Percentiles rank a stretch among this genome's conserved stretches.
Conservation (phyloP, 1,140 invertebrate species). For the Ostrea edulis region DNA sequence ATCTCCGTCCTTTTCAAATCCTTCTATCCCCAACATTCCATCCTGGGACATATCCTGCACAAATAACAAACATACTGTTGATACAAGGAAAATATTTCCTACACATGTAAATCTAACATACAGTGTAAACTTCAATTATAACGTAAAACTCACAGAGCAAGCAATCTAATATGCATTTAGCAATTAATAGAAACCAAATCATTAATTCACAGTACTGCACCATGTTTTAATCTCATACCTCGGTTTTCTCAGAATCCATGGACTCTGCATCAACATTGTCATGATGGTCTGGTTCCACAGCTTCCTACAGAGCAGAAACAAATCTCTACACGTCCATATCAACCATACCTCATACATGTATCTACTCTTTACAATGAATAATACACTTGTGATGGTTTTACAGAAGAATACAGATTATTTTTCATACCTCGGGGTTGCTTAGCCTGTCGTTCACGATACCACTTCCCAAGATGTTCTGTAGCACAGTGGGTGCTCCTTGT, state of each 20-base stretch:
- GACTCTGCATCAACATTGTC: conserved; percentile 43
- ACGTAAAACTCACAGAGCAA: too few species aligned
- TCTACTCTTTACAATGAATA: not conserved
- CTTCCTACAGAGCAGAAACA: not conserved
- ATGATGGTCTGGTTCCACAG: not conserved
- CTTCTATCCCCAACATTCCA: conserved; percentile 28
- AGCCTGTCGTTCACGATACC: not conserved
- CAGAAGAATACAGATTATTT: too few species aligned
- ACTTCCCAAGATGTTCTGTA: conserved; percentile 18
- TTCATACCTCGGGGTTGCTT: not conserved
- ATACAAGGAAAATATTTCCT: too few species aligned
- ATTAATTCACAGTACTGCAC: not conserved
- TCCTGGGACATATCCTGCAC: conserved; percentile 56
- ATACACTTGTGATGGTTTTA: not conserved
- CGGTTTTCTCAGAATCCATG: conserved; percentile 58
- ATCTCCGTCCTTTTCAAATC: conserved; percentile 39
- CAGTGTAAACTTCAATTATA: too few species aligned
- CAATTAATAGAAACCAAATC: not conserved
- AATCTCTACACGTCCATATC: not conserved
- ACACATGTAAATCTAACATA: too few species aligned
- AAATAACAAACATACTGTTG: not conserved
- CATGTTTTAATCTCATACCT: conserved; percentile 15
- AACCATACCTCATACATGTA: not conserved
- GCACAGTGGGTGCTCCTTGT: not conserved
- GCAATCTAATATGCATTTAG: too few species aligned